Percentiles rank a stretch among this genome's conserved stretches.
Conservation (phyloP, 2,113 vertebrate genomes). For the Proterorhinus semilunaris region DNA sequence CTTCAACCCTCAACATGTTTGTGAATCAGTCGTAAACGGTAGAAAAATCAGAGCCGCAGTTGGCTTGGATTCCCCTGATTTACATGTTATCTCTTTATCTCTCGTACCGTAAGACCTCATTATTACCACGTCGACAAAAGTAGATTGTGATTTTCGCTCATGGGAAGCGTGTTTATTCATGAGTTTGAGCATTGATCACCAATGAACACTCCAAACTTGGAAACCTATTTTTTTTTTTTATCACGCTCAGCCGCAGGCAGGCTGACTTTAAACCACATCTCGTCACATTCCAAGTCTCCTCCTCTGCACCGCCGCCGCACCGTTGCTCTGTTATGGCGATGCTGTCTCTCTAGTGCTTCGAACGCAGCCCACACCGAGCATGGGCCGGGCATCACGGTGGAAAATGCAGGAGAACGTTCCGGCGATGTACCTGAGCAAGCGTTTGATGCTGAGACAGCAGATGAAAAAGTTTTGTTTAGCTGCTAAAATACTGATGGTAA, state of each 20-base stretch:
- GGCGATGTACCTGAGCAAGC: background rate
- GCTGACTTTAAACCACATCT: background rate
- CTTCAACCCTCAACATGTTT: too few relatives aligned
- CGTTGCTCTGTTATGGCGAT: background rate
- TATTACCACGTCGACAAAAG: too few relatives aligned
- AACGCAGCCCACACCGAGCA: background rate
- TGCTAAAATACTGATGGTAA: background rate
- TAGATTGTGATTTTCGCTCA: too few relatives aligned
- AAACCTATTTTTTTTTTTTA: background rate
- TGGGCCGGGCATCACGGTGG: constrained; percentile 12
- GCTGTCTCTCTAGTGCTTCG: constrained; percentile 3
- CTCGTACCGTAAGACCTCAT: too few relatives aligned
- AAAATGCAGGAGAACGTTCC: background rate
- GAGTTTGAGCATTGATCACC: too few relatives aligned
- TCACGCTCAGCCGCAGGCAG: constrained; percentile 24
- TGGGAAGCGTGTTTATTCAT: too few relatives aligned
- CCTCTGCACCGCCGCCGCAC: background rate
- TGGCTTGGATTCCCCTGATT: too few relatives aligned
- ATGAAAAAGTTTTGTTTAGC: background rate
- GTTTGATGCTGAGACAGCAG: background rate
- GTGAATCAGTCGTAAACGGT: too few relatives aligned
- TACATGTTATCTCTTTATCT: too few relatives aligned
- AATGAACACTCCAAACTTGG: too few relatives aligned
- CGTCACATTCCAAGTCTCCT: constrained; percentile 18
- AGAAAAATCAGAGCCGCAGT: too few relatives aligned